Base-by-base conservation (phyloP, 1,140 invertebrate genomes). In the Octopus sinensis region DNA sequence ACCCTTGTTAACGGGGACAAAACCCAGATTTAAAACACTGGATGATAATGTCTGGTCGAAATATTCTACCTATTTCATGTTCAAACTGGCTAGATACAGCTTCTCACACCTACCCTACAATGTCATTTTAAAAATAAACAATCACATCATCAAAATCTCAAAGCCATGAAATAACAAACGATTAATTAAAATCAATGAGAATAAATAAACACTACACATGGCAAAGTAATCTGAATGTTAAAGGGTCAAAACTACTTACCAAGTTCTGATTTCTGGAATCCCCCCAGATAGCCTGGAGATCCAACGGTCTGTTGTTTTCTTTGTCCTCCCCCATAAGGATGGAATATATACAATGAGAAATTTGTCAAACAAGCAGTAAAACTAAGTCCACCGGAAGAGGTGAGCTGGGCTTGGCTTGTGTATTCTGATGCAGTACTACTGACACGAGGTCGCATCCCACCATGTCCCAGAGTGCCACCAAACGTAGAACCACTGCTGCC, bases 291-390 rank as follows among this genome's bases (percentile, higher is more conserved):
- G 23, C 76, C 76, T 23, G 76, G 76, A 13, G 76, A 77, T 77
- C 76, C 76, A 51, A 77, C 76, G 17, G 76, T 77, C 13, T 73
- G 68, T 2, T n/a, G 77, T 23, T 89, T 86, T 53, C 86, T 86
- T 80, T 88, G 87, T 13, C 85, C 86, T 1, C 87, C 89, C 4
- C 97, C 97, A 89, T 98, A 98, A 0, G 97, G 97, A 92, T 99
- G 97, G 91, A 98, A 98, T 83, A 99, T 97, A 90, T 97, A 98
- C 1, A 99, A 94, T 1, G 97, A 98, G 90, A 99, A 99, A 90
- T 99, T 96, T 0, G 96, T 96, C 79, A 99, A 91, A 87, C 96
- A 97, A 5, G 96, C 96, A 0, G 97, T 98, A 0, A 98, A 96
- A 89, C 96, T 98, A 0, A 97, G 91, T 5, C 96, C 96, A 62